Evolutionary conservation across 2,888 invertebrate genomes (phyloP), one percentile per base, ranked within the genome.

Genomic region (Chromoteleia sp.): DNA sequence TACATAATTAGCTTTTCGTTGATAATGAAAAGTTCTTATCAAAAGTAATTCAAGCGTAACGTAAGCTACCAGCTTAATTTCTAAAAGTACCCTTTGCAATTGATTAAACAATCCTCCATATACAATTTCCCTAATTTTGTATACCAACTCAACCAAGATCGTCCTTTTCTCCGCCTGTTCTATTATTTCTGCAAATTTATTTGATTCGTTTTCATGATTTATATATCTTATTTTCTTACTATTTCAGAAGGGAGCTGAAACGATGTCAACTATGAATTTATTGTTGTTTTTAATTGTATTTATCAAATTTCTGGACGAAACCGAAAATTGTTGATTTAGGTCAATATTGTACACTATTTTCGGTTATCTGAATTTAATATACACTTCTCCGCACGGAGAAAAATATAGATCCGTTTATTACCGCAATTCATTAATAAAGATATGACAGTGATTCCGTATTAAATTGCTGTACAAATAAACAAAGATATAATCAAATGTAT

Each of bases 181-280:
- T 52, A 52, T 52, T 52, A 52, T 30, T 56, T 56, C 17, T 56
- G 17, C 39, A 19, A 56, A 56, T 33, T 56, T 21, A 39, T 56
- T 39, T 39, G 56, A 56, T 21, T 56, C 39, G 10, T 1, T n/a
- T 19, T 39, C 56, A 19, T 56, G 39, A 56, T 56, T 36, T 56
- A 56, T 39, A 56, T 39, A 36, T 25, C 21, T 48, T 48, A 12
- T 21, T 48, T 25, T 48, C 25, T 17, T 25, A 2, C n/a, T 56
- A 30, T 15, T 29, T 8, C 8, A 8, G 52, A 17, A 30, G 30
- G 52, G 30, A 14, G 30, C 7, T 15, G 7, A 52, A 30, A 52
- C 15, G 52, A 29, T 14, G 29, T 14, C 12, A 52, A 30, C 5
- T 15, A 52, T 30, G 39, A 39, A 56, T 56, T 56, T 39, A 39